Conservation (phyloP, 2,113 vertebrate genomes). For the Manacus vitellinus region DNA sequence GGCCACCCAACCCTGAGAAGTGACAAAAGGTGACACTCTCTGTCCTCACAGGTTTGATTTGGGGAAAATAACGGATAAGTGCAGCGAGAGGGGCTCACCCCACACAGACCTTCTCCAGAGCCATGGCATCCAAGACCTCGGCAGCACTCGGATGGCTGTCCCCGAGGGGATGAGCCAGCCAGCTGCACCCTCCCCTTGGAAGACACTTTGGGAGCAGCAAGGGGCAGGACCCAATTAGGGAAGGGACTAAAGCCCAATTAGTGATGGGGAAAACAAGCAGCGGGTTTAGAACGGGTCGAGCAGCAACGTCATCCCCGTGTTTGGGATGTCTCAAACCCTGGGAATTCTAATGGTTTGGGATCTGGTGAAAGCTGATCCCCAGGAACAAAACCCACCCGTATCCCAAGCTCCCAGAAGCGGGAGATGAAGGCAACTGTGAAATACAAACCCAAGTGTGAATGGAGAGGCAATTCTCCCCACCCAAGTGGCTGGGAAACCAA, state of each 20-base stretch:
- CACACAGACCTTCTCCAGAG: not conserved
- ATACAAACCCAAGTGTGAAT: not conserved
- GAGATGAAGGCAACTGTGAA: not conserved
- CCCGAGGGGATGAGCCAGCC: not conserved
- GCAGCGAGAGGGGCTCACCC: not conserved
- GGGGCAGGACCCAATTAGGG: not conserved
- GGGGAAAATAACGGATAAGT: fast-evolving
- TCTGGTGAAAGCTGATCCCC: not conserved
- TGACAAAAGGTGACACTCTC: not conserved
- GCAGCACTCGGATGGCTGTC: not conserved
- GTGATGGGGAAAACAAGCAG: not conserved
- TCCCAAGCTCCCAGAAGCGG: not conserved
- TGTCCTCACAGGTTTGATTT: not conserved
- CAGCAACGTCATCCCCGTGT: not conserved
- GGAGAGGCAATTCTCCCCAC: not conserved
- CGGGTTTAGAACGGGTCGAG: not conserved
- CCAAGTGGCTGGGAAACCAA: not conserved
- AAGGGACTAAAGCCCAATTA: not conserved
- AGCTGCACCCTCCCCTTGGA: too few relatives aligned
- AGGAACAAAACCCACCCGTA: too few relatives aligned
- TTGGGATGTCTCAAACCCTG: not conserved
- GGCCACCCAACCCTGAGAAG: not conserved
- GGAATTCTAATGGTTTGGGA: not conserved
- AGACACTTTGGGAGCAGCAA: not conserved
- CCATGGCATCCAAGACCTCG: not conserved